Evolutionary conservation across 2,888 invertebrate genomes (phyloP), one percentile per base, ranked within the genome.

Genomic region (Adelphocoris suturalis): DNA sequence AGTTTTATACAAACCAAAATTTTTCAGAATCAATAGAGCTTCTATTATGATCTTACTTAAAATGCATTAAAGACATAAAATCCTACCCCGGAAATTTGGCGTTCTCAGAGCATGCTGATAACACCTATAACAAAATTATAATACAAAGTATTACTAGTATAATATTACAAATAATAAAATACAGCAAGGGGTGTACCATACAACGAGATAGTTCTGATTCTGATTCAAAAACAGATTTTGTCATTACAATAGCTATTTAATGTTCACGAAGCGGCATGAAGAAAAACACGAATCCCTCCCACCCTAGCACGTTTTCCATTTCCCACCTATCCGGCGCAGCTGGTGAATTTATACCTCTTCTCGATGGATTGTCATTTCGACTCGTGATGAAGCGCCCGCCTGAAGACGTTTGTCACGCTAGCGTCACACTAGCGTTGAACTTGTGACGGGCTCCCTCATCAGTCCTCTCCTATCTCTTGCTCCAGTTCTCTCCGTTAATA

Each of bases 361-460:
- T 57, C 57, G n/a, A 57, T 57, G 52, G 61, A 61, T 61, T 19
- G 68, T 68, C 68, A 27, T 19, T 68, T 7, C 11, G 27, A 23
- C 19, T 68, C 23, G 68, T 23, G 68, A 68, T 68, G 68, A 23
- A 68, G 23, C 68, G 12, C 68, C 68, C 4, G 68, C 7, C 19
- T 23, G 68, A 68, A 68, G 68, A 68, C 68, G 68, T 68, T 68
- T 68, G 68, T 68, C 68, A 68, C 23, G 27, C 23, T 23, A 68
- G 68, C 68, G 68, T 68, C 68, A 23, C 68, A 12, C 68, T 27
- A 68, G 19, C 23, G 19, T 68, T 68, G 68, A 68, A 68, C 68
- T 68, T 68, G 68, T 68, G 68, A 68, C 68, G 68, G 57, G 19
- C 68, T 27, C 68, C 68, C 27, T 68, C 68, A 68, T 68, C 68